phyloP scores from a whole-genome alignment of 1,140 invertebrate genomes.

The Periplaneta americana region DNA sequence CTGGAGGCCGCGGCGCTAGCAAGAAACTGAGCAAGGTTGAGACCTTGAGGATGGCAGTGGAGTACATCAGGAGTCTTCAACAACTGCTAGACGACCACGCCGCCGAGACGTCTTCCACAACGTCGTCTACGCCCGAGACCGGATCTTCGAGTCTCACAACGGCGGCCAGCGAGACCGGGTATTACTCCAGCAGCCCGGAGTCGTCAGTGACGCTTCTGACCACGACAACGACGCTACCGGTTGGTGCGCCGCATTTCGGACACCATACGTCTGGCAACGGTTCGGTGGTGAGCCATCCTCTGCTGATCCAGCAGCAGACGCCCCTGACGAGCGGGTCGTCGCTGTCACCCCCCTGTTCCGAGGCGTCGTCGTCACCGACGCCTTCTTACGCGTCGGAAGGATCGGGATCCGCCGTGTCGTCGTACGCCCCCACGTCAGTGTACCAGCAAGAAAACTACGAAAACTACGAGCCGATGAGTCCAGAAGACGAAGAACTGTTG shows the following conservation, averaged over 20 bases:
- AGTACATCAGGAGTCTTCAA: conserved; percentile 88
- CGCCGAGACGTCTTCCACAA: conserved; percentile 38
- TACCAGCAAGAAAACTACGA: conserved; percentile 60
- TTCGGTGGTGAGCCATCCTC: not conserved
- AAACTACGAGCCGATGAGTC: conserved; percentile 75
- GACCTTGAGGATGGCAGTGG: conserved; percentile 86
- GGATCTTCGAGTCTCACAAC: conserved; percentile 29
- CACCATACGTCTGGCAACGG: conserved; percentile 12
- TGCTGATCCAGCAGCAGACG: conserved; percentile 18
- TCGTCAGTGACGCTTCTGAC: conserved; percentile 22
- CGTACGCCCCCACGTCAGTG: conserved; percentile 42
- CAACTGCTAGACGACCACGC: conserved; percentile 71
- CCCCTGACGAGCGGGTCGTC: conserved; percentile 37
- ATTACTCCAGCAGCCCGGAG: conserved; percentile 34
- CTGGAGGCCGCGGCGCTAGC: conserved; percentile 53
- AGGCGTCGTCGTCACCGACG: conserved; percentile 64
- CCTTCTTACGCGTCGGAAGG: conserved; percentile 74
- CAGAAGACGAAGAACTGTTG: conserved; percentile 85
- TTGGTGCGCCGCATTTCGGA: conserved; percentile 16
- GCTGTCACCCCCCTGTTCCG: conserved; percentile 56
- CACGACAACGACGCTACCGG: conserved; percentile 18
- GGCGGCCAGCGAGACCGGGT: conserved; percentile 24
- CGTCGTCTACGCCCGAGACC: conserved; percentile 40
- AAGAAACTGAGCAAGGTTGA: conserved; percentile 95
- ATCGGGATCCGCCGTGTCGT: conserved; percentile 45